Evolutionary conservation across 2,888 invertebrate genomes (phyloP), one percentile per base, ranked within the genome.

Genomic region (Microctonus hyperodae): DNA sequence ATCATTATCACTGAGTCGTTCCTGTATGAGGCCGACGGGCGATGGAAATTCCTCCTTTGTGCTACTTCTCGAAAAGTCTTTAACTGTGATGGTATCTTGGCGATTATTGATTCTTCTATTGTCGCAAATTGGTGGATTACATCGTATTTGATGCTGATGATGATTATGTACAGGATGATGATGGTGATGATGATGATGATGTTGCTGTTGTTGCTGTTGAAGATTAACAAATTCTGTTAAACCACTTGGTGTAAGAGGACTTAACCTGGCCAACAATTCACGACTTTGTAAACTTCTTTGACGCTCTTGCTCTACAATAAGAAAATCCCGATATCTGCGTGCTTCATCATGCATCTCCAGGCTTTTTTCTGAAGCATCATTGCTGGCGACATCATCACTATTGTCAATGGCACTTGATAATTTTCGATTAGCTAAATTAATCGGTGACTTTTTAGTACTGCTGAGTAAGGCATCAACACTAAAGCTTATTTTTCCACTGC

Each of bases 401-500:
- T 69, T 72, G 40, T 72, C 73, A 23, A 70, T 69, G 53, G 70
- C 73, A 25, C 71, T 72, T 11, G 70, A 70, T 7, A 58, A 70
- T 68, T 68, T 75, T 68, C 63, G 74, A 53, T 65, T 74, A 2
- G 50, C 57, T 11, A 51, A 59, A 25, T 71, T 71, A 0, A 72
- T 58, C 22, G 73, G 68, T 35, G 73, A 78, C 69, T 79, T 82
- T 73, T 78, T 82, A 68, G 83, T 82, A 66, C 83, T 79, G 74
- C 84, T 84, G 37, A 91, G 81, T 23, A 91, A 79, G 0, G 91
- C 88, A 83, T 91, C 91, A 57, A 91, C 91, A 84, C 91, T 91
- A 83, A 91, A 91, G 69, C 91, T 91, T 79, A 91, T 91, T 75
- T 91, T 90, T 74, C 90, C 83, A 68, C 80, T 81, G 28, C 81